Evolutionary conservation across 1,140 invertebrate species (phyloP).

Genomic region (Euwallacea fornicatus): DNA sequence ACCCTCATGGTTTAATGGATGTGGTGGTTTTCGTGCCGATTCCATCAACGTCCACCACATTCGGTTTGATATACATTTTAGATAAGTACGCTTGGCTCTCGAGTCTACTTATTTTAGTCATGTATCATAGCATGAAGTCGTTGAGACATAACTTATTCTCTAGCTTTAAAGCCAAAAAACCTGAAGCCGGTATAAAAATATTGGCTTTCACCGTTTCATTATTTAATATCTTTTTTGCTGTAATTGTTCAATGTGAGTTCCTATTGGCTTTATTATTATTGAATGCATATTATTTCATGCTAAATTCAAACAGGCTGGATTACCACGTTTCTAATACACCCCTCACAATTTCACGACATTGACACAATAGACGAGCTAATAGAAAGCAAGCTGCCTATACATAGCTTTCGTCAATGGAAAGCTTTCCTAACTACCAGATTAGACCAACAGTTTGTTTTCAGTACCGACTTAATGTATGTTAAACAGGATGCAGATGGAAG

Average conservation of each 20-base stretch:
- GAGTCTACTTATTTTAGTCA: not conserved
- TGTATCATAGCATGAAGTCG: not conserved
- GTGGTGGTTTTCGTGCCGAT: slow-evolving; percentile 3
- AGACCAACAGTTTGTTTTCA: slow-evolving; percentile 9
- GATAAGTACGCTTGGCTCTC: slow-evolving; percentile 10
- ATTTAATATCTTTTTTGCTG: slow-evolving; percentile 11
- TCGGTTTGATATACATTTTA: slow-evolving; percentile 7
- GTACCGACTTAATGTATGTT: not conserved
- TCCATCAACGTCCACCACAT: not conserved
- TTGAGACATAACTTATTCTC: slow-evolving; percentile 1
- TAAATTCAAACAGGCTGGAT: slow-evolving; percentile 12
- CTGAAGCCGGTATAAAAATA: not conserved
- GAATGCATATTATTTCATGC: no score
- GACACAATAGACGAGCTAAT: slow-evolving; percentile 17
- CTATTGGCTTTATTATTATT: not conserved
- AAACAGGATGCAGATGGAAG: no score
- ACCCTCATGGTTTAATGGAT: slow-evolving; percentile 16
- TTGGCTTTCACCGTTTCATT: slow-evolving; percentile 4
- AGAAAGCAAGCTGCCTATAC: slow-evolving; percentile 15
- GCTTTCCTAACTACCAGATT: not conserved
- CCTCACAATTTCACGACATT: not conserved
- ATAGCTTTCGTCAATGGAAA: not conserved
- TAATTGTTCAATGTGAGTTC: slow-evolving; percentile 15
- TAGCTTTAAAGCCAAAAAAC: not conserved
- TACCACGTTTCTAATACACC: slow-evolving; percentile 17